These are phyloP conservation scores for Alauda arvensis DNA, from an alignment of 2,797 vertebrate genomes.

Conservation along the genomic window DNA sequence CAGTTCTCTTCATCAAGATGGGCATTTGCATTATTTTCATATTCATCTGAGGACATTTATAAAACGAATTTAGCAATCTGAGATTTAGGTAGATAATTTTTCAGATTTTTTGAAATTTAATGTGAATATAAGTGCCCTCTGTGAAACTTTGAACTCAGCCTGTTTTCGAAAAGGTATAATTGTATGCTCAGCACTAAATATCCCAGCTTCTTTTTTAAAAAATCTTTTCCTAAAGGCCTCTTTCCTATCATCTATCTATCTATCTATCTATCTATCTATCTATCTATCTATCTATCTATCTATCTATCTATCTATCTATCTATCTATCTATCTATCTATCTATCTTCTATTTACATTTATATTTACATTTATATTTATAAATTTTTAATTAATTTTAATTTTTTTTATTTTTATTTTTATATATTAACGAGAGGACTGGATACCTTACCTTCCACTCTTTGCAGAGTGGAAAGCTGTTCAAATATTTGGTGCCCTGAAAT, in stretches of 20 bases:
- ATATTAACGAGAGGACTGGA: neutral
- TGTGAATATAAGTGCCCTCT: neutral
- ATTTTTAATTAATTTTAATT: too few species aligned
- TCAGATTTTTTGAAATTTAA: neutral
- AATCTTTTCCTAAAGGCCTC: rapidly evolving
- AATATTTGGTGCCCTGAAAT: neutral
- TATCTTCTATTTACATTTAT: too few species aligned
- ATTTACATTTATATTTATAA: too few species aligned
- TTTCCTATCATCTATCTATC: too few species aligned
- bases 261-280: too few species aligned
- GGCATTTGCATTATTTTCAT: neutral
- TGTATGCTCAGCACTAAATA: neutral
- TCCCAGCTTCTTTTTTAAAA: neutral
- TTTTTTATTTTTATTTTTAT: neutral
- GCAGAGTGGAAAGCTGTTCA: neutral
- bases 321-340: too few species aligned
- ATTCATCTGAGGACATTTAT: neutral
- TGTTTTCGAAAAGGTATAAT: neutral
- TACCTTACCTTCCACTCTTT: neutral
- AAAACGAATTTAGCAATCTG: neutral
- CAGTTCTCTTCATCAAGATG: neutral
- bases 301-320: too few species aligned
- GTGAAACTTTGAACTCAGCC: neutral
- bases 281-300: too few species aligned
- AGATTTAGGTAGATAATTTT: neutral